Conservation (phyloP, 2,797 vertebrate genomes). For the Sebastes umbrosus region DNA sequence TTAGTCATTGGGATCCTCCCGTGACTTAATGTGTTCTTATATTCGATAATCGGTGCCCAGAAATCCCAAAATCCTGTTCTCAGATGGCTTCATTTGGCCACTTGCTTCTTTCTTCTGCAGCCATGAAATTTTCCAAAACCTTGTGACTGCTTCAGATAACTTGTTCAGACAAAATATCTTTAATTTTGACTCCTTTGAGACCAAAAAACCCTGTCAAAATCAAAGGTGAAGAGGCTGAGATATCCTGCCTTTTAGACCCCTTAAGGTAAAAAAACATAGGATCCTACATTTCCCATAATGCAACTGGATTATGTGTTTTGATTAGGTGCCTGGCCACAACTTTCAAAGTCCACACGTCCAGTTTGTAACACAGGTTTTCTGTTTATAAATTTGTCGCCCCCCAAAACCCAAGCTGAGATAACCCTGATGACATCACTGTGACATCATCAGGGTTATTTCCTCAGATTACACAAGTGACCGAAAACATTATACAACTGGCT, state of each 20-base stretch:
- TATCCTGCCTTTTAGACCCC: too few species aligned
- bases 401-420: not conserved
- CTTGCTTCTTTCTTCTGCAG: too few species aligned
- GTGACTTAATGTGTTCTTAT: too few species aligned
- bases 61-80: not conserved
- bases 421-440: not conserved
- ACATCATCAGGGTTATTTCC: not conserved
- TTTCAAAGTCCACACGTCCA: not conserved
- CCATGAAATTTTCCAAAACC: not conserved
- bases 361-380: not conserved
- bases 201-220: not conserved
- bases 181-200: not conserved
- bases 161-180: not conserved
- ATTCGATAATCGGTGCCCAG: not conserved
- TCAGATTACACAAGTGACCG: too few species aligned
- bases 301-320: not conserved
- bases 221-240: not conserved
- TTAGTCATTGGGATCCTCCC: not conserved
- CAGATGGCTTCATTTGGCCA: not conserved
- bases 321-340: not conserved
- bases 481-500: not conserved
- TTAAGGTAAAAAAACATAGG: not conserved
- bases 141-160: not conserved
- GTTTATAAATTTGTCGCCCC: not conserved
- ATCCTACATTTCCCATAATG: conserved; percentile 4